Conservation (phyloP, 2,113 vertebrate species). For the Craseonycteris thonglongyai region DNA sequence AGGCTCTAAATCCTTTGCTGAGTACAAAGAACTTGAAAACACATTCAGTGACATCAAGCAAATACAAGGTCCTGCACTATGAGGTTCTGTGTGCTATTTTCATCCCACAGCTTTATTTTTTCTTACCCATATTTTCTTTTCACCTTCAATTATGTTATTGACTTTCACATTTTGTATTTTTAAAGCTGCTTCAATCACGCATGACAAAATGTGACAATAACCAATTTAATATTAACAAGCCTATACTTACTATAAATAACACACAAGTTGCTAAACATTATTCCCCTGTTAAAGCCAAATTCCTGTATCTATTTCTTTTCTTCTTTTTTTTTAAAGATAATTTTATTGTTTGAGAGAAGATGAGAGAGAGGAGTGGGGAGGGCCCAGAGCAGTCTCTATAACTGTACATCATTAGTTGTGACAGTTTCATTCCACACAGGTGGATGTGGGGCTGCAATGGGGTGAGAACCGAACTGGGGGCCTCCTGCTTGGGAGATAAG, state of each 20-base stretch:
- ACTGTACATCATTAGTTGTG: no score
- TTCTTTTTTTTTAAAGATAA: no score
- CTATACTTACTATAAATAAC: not conserved
- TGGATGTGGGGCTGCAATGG: no score
- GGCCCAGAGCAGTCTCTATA: no score
- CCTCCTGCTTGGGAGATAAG: no score
- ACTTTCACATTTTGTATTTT: not conserved
- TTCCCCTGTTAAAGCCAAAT: not conserved
- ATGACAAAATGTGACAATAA: not conserved
- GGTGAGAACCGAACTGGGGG: no score
- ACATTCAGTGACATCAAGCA: not conserved
- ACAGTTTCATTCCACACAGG: no score
- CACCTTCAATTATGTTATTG: not conserved
- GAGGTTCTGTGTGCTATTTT: not conserved
- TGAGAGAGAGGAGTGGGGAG: no score
- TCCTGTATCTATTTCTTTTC: accelerated
- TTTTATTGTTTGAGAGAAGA: no score
- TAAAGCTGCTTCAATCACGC: not conserved
- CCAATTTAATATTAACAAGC: accelerated
- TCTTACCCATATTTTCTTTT: not conserved
- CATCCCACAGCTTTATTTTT: not conserved
- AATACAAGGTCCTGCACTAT: not conserved
- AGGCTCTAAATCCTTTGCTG: not conserved
- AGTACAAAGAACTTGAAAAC: not conserved
- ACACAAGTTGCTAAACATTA: accelerated